Conservation (phyloP, 2,888 invertebrate species). For the Chouioia cunea region DNA sequence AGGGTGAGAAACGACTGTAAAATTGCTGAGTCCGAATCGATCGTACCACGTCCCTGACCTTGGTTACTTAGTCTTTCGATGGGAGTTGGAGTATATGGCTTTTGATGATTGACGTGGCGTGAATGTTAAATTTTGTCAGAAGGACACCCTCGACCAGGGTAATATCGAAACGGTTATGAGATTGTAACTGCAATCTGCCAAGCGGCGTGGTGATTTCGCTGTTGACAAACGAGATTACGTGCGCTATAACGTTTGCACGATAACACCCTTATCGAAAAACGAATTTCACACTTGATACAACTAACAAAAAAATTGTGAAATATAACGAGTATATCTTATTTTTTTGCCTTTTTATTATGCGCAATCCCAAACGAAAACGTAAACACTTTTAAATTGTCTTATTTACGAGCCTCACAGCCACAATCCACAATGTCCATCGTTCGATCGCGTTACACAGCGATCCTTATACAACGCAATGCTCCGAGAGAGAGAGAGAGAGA, state of each 20-base stretch:
- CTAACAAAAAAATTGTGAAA: neutral
- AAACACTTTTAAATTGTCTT: conserved; percentile 6
- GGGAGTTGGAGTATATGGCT: too few relatives aligned
- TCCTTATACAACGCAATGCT: too few relatives aligned
- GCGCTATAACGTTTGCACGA: neutral
- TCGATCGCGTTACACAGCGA: too few relatives aligned
- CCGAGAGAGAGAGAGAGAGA: too few relatives aligned
- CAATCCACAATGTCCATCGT: too few relatives aligned
- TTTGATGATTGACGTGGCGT: too few relatives aligned
- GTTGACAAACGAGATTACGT: conserved; percentile 9
- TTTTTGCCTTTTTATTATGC: neutral
- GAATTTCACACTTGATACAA: neutral
- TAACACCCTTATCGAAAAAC: neutral
- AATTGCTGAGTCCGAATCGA: conserved; percentile 27
- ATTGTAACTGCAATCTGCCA: neutral
- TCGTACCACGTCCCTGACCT: conserved; percentile 20
- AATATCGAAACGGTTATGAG: neutral
- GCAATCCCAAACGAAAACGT: too few relatives aligned
- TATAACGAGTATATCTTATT: neutral
- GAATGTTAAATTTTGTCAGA: too few relatives aligned
- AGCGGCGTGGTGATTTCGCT: too few relatives aligned
- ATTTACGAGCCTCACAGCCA: conserved; percentile 17
- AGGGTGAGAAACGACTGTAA: neutral
- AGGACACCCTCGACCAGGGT: neutral
- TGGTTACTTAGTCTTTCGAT: neutral